A percentile compares a stretch with the other conserved stretches of the same genome.
phyloP scores from a whole-genome alignment of 2,797 vertebrate species.

The Ispidina lecontei region DNA sequence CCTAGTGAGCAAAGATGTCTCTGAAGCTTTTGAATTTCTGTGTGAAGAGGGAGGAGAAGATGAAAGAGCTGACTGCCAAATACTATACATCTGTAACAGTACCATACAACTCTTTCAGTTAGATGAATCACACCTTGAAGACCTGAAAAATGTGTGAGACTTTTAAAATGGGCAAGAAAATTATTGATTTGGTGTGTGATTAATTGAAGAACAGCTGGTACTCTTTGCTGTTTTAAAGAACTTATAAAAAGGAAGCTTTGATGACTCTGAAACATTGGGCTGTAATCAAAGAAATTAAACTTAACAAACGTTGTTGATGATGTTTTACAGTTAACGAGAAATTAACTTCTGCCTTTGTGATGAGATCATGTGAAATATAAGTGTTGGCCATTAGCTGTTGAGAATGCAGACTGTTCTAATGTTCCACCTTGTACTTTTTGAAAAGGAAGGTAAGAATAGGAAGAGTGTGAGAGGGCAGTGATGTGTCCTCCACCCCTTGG shows the following conservation, averaged over 20 bases:
- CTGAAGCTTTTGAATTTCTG: background rate
- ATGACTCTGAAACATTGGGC: background rate
- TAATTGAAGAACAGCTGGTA: conserved; percentile 39
- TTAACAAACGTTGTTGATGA: background rate
- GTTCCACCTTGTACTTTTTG: background rate
- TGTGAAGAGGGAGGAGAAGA: background rate
- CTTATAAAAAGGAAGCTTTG: conserved; percentile 13
- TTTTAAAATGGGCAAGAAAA: background rate
- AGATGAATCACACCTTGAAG: background rate
- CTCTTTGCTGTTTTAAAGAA: background rate
- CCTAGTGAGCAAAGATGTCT: background rate
- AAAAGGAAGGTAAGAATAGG: background rate
- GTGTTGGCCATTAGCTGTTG: background rate
- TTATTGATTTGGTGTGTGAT: background rate
- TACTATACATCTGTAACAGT: background rate
- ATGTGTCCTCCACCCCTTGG: background rate
- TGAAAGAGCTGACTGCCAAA: background rate
- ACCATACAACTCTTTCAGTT: background rate
- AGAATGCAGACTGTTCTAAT: background rate
- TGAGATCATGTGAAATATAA: background rate
- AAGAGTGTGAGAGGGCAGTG: background rate
- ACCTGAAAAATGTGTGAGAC: conserved; percentile 21
- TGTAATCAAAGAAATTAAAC: background rate
- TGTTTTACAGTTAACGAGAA: background rate
- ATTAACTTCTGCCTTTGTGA: background rate